Percentiles rank a stretch among this genome's conserved stretches.
phyloP scores from a whole-genome alignment of 2,113 vertebrate genomes.

The Scytalopus superciliaris region DNA sequence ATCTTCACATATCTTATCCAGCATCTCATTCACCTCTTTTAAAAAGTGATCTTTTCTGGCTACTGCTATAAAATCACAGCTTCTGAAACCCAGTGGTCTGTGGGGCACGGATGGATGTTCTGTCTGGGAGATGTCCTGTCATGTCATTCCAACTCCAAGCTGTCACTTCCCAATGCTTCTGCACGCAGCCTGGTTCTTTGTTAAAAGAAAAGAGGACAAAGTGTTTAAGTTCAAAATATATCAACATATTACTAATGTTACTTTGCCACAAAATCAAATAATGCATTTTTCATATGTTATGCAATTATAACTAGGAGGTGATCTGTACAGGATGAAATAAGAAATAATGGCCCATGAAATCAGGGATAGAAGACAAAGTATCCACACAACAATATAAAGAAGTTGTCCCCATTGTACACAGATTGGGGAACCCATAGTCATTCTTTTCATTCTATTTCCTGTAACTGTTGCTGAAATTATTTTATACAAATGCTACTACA shows the following conservation, averaged over 20 bases:
- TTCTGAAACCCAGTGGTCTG: not conserved
- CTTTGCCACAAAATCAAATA: not conserved
- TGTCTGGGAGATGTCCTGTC: not conserved
- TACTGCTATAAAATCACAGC: not conserved
- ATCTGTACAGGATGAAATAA: not conserved
- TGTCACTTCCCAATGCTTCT: not conserved
- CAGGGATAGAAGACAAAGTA: not conserved
- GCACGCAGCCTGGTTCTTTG: not conserved
- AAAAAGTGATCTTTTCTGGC: not conserved
- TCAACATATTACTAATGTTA: not conserved
- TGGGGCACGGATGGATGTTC: not conserved
- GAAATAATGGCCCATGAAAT: not conserved
- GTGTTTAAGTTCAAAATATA: not conserved
- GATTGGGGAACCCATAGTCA: not conserved
- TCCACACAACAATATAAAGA: not conserved
- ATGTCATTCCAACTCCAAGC: not conserved
- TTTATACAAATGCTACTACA: not conserved
- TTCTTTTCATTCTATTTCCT: not conserved
- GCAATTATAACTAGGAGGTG: not conserved
- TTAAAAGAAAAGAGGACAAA: not conserved
- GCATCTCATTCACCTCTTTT: not conserved
- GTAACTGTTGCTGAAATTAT: not conserved
- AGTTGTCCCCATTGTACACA: not conserved
- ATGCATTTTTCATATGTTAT: not conserved
- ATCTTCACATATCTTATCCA: not conserved